phyloP scores from a whole-genome alignment of 2,888 invertebrate species.

The Mallateleia sp. region DNA sequence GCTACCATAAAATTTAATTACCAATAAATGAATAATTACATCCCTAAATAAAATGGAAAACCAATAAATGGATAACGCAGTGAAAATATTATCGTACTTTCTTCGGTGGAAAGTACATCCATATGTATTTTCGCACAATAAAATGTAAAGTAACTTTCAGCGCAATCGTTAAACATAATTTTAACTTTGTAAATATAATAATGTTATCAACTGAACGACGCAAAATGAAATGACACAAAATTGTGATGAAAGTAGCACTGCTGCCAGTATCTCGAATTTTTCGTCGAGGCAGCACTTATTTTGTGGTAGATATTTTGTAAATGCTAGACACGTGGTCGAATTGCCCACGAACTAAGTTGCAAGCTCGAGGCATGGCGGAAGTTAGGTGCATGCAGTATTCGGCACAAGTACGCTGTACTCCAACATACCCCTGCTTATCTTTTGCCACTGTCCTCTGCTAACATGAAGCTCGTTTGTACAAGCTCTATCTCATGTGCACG shows the following conservation, averaged over 20 bases:
- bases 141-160: constrained; percentile 9
- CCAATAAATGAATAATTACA: too few relatives aligned
- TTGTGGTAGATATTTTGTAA: constrained; percentile 68
- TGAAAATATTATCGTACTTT: too few relatives aligned
- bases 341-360: constrained; percentile 73
- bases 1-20: too few relatives aligned
- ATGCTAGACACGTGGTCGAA: constrained; percentile 76
- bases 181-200: too few relatives aligned
- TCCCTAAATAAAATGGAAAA: too few relatives aligned
- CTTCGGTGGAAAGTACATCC: too few relatives aligned
- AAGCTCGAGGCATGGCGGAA: constrained; percentile 70
- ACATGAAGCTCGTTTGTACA: constrained; percentile 71
- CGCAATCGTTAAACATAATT: constrained; percentile 24
- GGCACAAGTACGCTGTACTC: constrained; percentile 51
- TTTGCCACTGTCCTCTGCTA: constrained; percentile 66
- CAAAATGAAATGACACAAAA: constrained; percentile 49
- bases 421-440: constrained; percentile 71
- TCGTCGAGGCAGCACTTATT: constrained; percentile 65
- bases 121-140: too few relatives aligned
- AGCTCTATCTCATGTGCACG: constrained; percentile 51
- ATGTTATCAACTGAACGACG: constrained; percentile 42
- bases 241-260: constrained; percentile 55
- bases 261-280: constrained; percentile 56
- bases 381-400: constrained; percentile 71
- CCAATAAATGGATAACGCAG: too few relatives aligned